Evolutionary conservation across 2,888 invertebrate species (phyloP).

Genomic region (Melanargia galathea): DNA sequence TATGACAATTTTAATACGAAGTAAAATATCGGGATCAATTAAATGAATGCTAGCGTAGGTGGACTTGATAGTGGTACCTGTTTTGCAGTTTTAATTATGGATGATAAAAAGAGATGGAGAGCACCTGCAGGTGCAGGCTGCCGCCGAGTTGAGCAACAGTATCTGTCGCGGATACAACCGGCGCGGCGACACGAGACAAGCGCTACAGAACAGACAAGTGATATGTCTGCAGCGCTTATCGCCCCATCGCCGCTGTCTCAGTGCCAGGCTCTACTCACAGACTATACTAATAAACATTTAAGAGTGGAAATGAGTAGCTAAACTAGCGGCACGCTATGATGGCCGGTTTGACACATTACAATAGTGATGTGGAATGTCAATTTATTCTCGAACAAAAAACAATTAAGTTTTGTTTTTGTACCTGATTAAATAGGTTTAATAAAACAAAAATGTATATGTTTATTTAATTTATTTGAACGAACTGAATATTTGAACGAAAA

Average conservation of each 20-base stretch:
- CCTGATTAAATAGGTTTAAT: too few species aligned
- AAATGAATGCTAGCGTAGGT: background rate
- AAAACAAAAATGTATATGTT: too few species aligned
- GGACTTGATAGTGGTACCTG: too few species aligned
- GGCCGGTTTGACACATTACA: too few species aligned
- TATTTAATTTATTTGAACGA: too few species aligned
- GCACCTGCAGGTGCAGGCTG: background rate
- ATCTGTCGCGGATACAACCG: background rate
- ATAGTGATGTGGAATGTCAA: too few species aligned
- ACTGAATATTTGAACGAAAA: too few species aligned
- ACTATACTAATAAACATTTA: background rate
- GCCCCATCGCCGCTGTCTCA: background rate
- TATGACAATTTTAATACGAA: too few species aligned
- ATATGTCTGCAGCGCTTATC: slow-evolving; percentile 2
- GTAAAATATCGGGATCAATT: background rate
- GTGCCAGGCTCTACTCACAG: background rate
- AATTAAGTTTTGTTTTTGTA: too few species aligned
- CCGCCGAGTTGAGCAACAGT: background rate
- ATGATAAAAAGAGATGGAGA: background rate
- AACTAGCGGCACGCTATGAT: too few species aligned
- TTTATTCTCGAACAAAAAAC: too few species aligned
- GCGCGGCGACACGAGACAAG: background rate
- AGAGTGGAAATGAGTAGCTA: background rate
- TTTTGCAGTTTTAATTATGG: background rate
- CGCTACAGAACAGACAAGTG: background rate